Base-by-base conservation (phyloP, 1,140 invertebrate species). In the Drosophila leontia region DNA sequence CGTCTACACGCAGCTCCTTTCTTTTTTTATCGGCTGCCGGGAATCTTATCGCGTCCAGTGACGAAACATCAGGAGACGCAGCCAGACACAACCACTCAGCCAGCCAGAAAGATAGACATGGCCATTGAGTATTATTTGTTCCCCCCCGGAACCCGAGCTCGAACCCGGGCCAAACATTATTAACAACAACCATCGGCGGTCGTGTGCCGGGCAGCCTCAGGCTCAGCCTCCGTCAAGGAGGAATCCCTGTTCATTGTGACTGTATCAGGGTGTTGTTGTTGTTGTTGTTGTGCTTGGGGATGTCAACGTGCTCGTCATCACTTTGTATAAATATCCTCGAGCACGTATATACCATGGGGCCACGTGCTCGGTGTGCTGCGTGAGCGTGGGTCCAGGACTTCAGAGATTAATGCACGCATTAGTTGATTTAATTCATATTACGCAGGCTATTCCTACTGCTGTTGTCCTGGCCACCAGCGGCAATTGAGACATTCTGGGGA, bases 351-450 rank as follows among this genome's bases (percentile, higher is more conserved):
- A 82, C 82, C 68, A 76, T 75, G 80, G 62, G 75, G 82, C 83
- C 85, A 91, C 91, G 91, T 92, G 91, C 82, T 84, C 69, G 59
- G 76, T 81, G 69, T 82, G 75, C 19, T 23, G 47, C 69, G 8
- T 3, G 82, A 79, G 53, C 74, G 72, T 42, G 47, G 72, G 84
- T 64, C 80, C 75, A 72, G 80, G 69, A 72, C 85, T 81, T 88
- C 48, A 68, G 84, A 91, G 91, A 92, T 92, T 92, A 92, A 92
- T 92, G 91, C 81, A 91, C 85, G 85, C 91, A 92, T 92, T 92
- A 92, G 91, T 86, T 80, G 91, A 92, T 90, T 92, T 92, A 92
- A 92, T 92, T 91, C 82, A 88, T 91, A 82, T 91, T 86, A 91
- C 82, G 78, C 26, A 42, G 65, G 65, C 34, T 55, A 55, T 39